Evolutionary conservation across 2,797 vertebrate genomes (phyloP).

Genomic region (Tympanoctomys barrerae): DNA sequence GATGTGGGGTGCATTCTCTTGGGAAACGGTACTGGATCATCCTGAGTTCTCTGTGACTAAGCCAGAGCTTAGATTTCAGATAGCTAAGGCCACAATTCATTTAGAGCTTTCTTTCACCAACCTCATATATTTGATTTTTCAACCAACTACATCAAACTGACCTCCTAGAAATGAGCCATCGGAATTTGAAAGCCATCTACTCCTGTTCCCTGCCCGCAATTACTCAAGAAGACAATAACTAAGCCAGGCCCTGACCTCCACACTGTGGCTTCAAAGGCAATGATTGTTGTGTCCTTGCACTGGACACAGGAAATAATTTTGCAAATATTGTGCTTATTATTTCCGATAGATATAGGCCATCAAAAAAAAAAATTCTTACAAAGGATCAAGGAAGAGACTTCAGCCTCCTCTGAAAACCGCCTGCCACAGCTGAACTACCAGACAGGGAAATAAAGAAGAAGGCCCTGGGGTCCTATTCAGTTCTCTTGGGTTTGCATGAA

Average conservation of each 20-base stretch:
- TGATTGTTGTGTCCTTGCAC: neutral
- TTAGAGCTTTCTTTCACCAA: neutral
- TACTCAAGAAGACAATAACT: neutral
- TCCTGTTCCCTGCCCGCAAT: neutral
- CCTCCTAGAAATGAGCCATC: constrained; percentile 23
- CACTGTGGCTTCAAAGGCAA: neutral
- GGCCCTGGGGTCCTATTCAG: neutral
- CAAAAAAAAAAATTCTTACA: neutral
- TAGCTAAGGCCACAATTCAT: neutral
- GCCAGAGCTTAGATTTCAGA: constrained; percentile 1
- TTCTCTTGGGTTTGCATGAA: neutral
- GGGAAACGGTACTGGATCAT: neutral
- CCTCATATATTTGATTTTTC: neutral
- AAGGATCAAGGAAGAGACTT: neutral
- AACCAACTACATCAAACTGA: neutral
- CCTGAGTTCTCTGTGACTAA: neutral
- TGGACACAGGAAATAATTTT: neutral
- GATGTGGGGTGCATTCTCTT: neutral
- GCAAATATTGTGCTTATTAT: neutral
- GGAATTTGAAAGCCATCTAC: neutral
- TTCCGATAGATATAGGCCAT: neutral
- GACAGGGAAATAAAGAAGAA: neutral
- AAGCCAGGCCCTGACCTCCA: neutral
- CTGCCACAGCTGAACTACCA: neutral
- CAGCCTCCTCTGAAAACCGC: neutral